Base-by-base conservation (phyloP, 2,113 vertebrate species). In the Trinectes maculatus region DNA sequence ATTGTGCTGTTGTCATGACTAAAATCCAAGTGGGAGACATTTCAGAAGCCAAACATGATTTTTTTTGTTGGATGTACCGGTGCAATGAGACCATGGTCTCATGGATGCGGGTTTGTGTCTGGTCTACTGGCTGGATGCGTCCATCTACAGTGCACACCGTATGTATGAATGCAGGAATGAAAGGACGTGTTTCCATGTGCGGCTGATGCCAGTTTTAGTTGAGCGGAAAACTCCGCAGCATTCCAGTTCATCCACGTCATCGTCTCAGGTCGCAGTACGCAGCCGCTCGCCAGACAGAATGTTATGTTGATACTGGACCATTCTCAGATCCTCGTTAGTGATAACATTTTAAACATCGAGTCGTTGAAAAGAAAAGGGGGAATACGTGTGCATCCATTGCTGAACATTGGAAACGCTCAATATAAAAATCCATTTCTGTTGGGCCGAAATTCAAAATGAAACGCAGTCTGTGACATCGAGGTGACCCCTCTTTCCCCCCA, bases 1-100 rank as follows among this genome's bases (percentile, higher is more conserved):
- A 51, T 40, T 46, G 36, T 65, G 61, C 60, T 65, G 51, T 52
- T 68, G 57, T 73, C 31, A 39, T 43, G 21, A 61, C 49, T 60
- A 33, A 72, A 71, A 33, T 34, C 40, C 49, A 25, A 18, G 31
- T 21, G 26, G 71, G 49, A 52, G 26, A 16, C 19, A 12, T 51
- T 56, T 55, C 25, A 18, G 31, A 37, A 18, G 34, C n/a, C 16
- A 28, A 26, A 43, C 3, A 28, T 43, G 36, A 39, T 40, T 48
- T 56, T 36, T 33, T 34, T 19, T 46, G 6, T 44, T 11, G 25
- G 18, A 15, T 15, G 6, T 47, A 39, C 29, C 22, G 26, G 49
- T 33, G 19, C 44, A 47, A 52, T 34, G 34, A 18, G 61, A 52
- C 37, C 29, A 29, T 22, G 25, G 25, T 34, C 29, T 10, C 7